Base-by-base conservation (phyloP, 2,113 vertebrate species). In the Dromiciops gliroides region DNA sequence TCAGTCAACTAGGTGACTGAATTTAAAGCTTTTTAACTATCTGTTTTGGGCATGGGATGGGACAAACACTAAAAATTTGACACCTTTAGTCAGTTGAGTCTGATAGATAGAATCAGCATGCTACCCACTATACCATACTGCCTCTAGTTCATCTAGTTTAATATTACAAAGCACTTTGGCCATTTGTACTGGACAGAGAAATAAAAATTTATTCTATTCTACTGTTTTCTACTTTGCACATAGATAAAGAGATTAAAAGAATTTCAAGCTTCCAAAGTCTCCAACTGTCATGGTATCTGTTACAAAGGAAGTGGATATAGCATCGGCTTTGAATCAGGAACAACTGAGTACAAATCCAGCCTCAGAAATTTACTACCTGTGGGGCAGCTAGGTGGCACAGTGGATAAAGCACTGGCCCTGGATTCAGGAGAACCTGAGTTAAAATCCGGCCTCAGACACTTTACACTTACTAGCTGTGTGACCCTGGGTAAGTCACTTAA, bases 141-240 rank as follows among this genome's bases (percentile, higher is more conserved):
- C 4, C 37, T n/a, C 37, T n/a, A n/a, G 14, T 95, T 90, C 90
- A 50, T 12, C 44, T 44, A 44, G 2, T 9, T 93, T 94, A 90
- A 91, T 75, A 75, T 92, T 83, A 52, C 90, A 93, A 52, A 95
- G 92, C 90, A 3, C 1, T 89, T 48, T 14, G 8, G 23, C 14
- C 31, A 56, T 91, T 51, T 92, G 16, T 91, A 50, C 91, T 6
- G 50, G 6, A 93, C 16, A 92, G 51, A 51, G 47, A 24, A 91
- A 96, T 26, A 52, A 92, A 92, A 89, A n/a, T 83, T 14, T 19
- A 94, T 25, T 48, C 1, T 25, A 3, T 56, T 83, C 16, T 9
- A 94, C 75, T 95, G 95, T 3, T 75, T 4, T 44, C 5, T 50
- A 91, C 31, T 97, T 83, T 97, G 49, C 89, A 96, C 91, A 48